Conservation (phyloP, 2,113 vertebrate species). For the Perca schrenkii region DNA sequence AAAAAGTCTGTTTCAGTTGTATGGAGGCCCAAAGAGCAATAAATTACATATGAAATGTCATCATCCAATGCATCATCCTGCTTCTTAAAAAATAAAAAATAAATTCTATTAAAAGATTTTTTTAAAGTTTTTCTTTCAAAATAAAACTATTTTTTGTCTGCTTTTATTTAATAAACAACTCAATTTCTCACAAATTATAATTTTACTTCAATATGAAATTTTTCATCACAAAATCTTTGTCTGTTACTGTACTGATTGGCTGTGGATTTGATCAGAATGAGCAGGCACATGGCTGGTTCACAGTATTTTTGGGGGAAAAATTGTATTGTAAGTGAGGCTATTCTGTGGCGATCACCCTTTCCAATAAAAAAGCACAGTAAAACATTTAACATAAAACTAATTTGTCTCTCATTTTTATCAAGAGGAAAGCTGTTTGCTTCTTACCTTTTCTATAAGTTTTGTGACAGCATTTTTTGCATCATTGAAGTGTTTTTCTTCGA, state of each 20-base stretch:
- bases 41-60: not conserved
- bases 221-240: not conserved
- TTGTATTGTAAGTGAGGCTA: not conserved
- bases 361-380: not conserved
- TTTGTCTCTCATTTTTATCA: not conserved
- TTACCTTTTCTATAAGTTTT: slow-evolving; percentile 80
- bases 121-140: not conserved
- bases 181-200: not conserved
- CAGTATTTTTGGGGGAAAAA: not conserved
- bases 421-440: not conserved
- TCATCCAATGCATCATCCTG: not conserved
- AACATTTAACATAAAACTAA: slow-evolving; percentile 4
- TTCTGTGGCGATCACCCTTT: not conserved
- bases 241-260: not conserved
- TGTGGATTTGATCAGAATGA: not conserved
- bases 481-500: not conserved
- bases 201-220: not conserved
- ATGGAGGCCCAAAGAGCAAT: not conserved
- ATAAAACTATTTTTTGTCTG: not conserved
- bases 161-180: not conserved
- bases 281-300: not conserved
- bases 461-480: slow-evolving; percentile 30
- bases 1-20: not conserved
- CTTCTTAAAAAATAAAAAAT: not conserved
- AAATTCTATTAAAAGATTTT: too few species aligned